Evolutionary conservation across 2,797 vertebrate genomes (phyloP).

Genomic region (Brachyrhaphis roseni): DNA sequence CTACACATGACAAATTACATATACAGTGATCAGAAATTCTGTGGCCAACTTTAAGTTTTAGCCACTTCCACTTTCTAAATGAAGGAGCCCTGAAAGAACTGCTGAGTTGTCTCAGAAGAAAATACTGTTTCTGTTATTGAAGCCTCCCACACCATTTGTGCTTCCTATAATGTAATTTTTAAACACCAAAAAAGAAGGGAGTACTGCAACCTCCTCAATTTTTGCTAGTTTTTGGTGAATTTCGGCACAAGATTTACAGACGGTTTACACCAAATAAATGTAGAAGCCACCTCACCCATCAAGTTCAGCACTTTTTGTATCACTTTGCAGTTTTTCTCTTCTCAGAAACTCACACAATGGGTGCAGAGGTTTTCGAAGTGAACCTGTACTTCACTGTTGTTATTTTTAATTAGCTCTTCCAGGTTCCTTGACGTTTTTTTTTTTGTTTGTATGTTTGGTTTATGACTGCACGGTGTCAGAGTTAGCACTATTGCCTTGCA

Average conservation of each 20-base stretch:
- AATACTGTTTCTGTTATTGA: not conserved
- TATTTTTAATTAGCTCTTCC: not conserved
- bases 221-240: not conserved
- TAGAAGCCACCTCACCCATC: not conserved
- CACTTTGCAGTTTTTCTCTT: not conserved
- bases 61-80: not conserved
- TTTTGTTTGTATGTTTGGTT: not conserved
- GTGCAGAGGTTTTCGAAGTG: not conserved
- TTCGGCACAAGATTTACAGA: not conserved
- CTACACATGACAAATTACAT: not conserved
- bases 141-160: not conserved
- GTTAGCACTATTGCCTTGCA: not conserved
- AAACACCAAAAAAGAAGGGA: not conserved
- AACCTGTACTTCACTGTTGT: not conserved
- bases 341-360: not conserved
- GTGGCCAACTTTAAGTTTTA: not conserved
- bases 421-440: not conserved
- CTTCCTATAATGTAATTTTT: not conserved
- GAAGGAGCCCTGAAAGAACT: not conserved
- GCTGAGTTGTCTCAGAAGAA: not conserved
- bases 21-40: not conserved
- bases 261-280: not conserved
- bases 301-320: not conserved
- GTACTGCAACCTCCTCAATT: not conserved
- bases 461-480: not conserved